Evolutionary conservation across 53 echinoderm and acorn worm species (phyloP), one percentile per base, ranked within the genome.

Genomic region (Astropecten irregularis): DNA sequence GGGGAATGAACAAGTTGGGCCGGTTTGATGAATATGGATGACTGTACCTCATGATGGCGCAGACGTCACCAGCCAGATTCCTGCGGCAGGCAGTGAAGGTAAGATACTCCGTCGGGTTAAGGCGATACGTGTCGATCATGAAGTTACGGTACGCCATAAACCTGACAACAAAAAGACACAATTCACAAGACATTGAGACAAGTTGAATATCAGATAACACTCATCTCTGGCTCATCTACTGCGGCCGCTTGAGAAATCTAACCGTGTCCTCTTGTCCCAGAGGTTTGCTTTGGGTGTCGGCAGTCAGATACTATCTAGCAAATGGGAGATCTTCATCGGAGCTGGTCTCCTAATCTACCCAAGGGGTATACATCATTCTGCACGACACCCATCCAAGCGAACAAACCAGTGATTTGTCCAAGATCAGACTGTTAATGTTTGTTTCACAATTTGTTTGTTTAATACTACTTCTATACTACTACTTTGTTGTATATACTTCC

Each of bases 21-120:
- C n/a, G n/a, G n/a, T n/a, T n/a, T n/a, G n/a, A n/a, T n/a, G n/a
- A n/a, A n/a, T n/a, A n/a, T n/a, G n/a, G n/a, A n/a, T n/a, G n/a
- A n/a, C n/a, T n/a, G n/a, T n/a, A 99, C 99, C 94, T 99, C 88
- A 99, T 90, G n/a, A 94, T 90, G 40, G 99, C 99, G 77, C 99
- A 94, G 3, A 99, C 99, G 74, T 99, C 94, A 11, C 94, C 94
- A 5, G 99, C 99, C 9, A 99, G 88, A 62, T 99, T 99, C 3
- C 99, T 76, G 8, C 99, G 85, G 48, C 94, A 92, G 0, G 99
- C 94, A 37, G 99, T 99, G 85, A 87, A 94, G 3, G 99, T 94
- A 49, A 99, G 64, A 60, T 99, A 99, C 86, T 99, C 99, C 9
- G 88, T 92, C 23, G 99, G 99, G 82, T 99, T 99, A 51, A 99